A percentile compares a stretch with the other conserved stretches of the same genome.
Conservation (phyloP, 2,113 vertebrate genomes). For the Scomber scombrus region DNA sequence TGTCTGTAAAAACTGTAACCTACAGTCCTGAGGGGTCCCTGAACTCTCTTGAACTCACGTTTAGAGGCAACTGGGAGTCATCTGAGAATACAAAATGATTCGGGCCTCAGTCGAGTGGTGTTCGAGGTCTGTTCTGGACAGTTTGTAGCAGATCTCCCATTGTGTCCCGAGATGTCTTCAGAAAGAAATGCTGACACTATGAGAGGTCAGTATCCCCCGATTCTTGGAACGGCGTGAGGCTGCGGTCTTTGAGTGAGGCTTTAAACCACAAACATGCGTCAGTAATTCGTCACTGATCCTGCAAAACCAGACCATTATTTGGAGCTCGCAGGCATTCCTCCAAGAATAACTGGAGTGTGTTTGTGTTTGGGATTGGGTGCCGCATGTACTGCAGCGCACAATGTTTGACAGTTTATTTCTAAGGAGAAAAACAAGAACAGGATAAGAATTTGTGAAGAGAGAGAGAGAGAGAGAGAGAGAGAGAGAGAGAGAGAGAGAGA, state of each 20-base stretch:
- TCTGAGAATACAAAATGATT: constrained; percentile 20
- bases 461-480: not conserved
- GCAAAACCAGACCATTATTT: constrained; percentile 76
- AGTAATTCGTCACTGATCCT: constrained; percentile 78
- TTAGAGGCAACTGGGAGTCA: constrained; percentile 16
- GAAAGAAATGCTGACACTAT: not conserved
- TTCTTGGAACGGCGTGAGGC: constrained; percentile 53
- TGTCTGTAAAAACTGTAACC: not conserved
- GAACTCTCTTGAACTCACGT: not conserved
- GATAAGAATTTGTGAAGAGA: not conserved
- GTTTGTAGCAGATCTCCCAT: constrained; percentile 2
- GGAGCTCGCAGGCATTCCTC: constrained; percentile 66
- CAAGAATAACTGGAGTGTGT: constrained; percentile 69
- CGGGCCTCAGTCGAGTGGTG: not conserved
- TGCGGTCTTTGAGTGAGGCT: constrained; percentile 58
- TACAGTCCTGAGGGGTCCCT: not conserved
- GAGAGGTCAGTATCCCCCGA: constrained; percentile 47
- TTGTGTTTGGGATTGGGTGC: constrained; percentile 54
- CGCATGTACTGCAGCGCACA: not conserved
- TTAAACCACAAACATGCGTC: constrained; percentile 79
- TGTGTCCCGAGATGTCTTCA: constrained; percentile 37
- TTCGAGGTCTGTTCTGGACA: constrained; percentile 37
- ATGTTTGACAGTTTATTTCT: constrained; percentile 15
- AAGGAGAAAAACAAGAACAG: not conserved
- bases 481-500: not conserved